Conservation (phyloP, 2,888 invertebrate genomes). For the Amblyteles armatorius region DNA sequence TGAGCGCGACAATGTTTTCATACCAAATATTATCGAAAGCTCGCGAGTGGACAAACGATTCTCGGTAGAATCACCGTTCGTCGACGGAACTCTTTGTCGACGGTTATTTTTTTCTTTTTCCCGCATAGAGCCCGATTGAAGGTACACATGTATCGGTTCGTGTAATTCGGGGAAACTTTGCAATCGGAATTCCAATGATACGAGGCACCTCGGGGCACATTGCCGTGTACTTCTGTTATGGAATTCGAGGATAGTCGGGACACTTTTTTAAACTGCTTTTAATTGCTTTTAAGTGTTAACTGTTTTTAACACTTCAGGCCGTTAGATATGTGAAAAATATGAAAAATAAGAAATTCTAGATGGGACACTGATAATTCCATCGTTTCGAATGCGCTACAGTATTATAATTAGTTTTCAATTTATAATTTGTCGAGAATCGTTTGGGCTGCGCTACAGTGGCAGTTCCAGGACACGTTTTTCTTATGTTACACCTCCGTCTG, state of each 20-base stretch:
- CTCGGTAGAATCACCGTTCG: constrained; percentile 13
- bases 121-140: neutral
- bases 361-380: too few relatives aligned
- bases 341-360: too few relatives aligned
- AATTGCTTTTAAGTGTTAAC: too few relatives aligned
- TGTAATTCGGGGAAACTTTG: neutral
- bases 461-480: too few relatives aligned
- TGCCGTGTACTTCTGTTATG: neutral
- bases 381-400: too few relatives aligned
- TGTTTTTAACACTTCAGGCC: too few relatives aligned
- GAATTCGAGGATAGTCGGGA: neutral
- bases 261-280: neutral
- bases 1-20: constrained; percentile 16
- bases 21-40: constrained; percentile 14
- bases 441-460: too few relatives aligned
- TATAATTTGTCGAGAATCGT: neutral
- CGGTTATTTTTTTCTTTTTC: constrained; percentile 2
- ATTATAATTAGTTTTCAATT: too few relatives aligned
- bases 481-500: too few relatives aligned
- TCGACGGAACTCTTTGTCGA: constrained; percentile 10
- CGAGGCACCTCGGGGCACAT: neutral
- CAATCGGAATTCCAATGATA: neutral
- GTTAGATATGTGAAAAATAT: too few relatives aligned
- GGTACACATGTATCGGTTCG: neutral
- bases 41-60: constrained; percentile 19